Conservation (phyloP, 2,113 vertebrate genomes). For the Cyanistes caeruleus region DNA sequence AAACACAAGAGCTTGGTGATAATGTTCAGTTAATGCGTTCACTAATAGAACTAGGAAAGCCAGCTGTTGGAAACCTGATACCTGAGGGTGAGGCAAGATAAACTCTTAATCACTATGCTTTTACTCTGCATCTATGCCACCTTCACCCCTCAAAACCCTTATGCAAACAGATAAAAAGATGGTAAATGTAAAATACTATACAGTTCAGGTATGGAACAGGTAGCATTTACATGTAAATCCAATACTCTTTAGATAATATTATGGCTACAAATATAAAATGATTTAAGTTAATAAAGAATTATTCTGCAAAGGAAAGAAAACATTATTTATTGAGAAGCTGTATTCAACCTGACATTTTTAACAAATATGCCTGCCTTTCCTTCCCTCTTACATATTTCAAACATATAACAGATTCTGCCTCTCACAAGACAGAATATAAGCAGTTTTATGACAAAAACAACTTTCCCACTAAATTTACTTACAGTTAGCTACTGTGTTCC, state of each 20-base stretch:
- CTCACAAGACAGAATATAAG: neutral
- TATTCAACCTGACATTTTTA: neutral
- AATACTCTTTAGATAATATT: neutral
- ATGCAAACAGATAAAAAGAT: neutral
- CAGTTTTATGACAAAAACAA: neutral
- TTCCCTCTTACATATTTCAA: neutral
- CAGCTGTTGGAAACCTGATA: neutral
- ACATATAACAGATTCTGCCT: neutral
- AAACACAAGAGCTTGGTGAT: neutral
- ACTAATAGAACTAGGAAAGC: neutral
- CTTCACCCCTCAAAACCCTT: neutral
- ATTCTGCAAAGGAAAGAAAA: neutral
- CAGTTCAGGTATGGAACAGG: neutral
- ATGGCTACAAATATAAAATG: neutral
- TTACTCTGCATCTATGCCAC: neutral
- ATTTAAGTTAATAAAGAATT: neutral
- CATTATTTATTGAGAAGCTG: neutral
- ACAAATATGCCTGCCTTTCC: neutral
- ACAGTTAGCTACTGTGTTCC: neutral
- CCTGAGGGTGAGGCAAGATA: neutral
- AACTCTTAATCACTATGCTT: neutral
- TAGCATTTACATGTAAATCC: neutral
- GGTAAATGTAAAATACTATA: neutral
- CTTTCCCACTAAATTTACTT: neutral
- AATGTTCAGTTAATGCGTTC: fast-evolving